Base-by-base conservation (phyloP, 2,113 vertebrate species). In the Cyprinus carpio region DNA sequence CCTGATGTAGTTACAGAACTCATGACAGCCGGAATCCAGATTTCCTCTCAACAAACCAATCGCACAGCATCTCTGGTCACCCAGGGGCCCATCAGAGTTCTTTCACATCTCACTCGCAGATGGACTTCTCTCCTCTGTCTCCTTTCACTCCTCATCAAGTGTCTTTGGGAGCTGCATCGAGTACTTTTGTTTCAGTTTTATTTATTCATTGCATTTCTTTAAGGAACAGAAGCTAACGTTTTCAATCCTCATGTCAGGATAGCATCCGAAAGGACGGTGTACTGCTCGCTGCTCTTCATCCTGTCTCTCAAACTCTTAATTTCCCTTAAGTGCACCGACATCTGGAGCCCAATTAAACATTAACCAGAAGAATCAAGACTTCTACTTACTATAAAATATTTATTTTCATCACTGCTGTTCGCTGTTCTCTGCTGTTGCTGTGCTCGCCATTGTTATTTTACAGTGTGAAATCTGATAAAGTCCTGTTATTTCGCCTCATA, bases 291-390 rank as follows among this genome's bases (percentile, higher is more conserved):
- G 27, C 11, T 72, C 60, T 60, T 79, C 67, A 56, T 37, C 81
- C 37, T 54, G 0, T 29, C 15, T 58, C 9, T 43, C 49, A 71
- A 37, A 20, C 31, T 37, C 16, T 72, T 85, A 78, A 82, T 87
- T 87, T 87, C 78, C 86, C 83, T 49, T 84, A 85, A 87, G 86
- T 85, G 86, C 60, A 8, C 34, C 16, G 37, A 82, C 72, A 85
- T 76, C 78, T 81, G 78, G 64, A 72, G 84, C 49, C 49, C 76
- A 40, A 85, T 85, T 80, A 79, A 85, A 85, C 84, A 85, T 80
- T 85, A 80, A 80, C 54, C 64, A 85, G 76, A 80, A 40, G 76
- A 43, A 85, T 58, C 49, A 72, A 80, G 51, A 58, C 84, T 56
- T 56, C 7, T 85, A 4, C 31, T 69, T 11, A 10, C n/a, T 85